Percentiles rank a stretch among this genome's conserved stretches.
Evolutionary conservation across 2,797 vertebrate species (phyloP).

Genomic region (Micrastur ruficollis): DNA sequence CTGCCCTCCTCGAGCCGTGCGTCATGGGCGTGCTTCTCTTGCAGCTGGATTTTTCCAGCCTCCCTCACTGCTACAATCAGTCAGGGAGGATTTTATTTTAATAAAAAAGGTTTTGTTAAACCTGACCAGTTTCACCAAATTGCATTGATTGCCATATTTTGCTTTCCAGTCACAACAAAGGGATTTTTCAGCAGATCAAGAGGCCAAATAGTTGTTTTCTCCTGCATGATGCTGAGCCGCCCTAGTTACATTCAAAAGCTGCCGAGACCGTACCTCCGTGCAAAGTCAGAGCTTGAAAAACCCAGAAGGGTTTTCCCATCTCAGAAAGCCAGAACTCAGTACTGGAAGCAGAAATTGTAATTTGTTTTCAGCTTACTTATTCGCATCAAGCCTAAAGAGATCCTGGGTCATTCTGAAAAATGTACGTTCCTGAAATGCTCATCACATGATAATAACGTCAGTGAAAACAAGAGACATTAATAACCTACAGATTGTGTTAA

Average conservation of each 20-base stretch:
- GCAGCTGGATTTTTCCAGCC: not conserved
- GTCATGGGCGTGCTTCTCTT: fast-evolving
- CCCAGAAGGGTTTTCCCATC: not conserved
- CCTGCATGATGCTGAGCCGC: not conserved
- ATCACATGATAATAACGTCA: not conserved
- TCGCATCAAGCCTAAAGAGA: too few species aligned
- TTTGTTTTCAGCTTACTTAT: not conserved
- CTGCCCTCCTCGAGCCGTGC: not conserved
- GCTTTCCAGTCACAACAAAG: not conserved
- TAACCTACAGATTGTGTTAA: not conserved
- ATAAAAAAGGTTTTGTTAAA: not conserved
- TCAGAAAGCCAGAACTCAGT: not conserved
- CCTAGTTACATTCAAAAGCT: not conserved
- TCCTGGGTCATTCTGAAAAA: not conserved
- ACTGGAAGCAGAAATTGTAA: not conserved
- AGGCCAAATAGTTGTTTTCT: not conserved
- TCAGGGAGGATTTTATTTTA: not conserved
- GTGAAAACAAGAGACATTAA: not conserved
- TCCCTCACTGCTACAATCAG: not conserved
- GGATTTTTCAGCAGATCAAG: not conserved
- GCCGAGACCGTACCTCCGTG: fast-evolving
- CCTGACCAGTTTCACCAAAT: not conserved
- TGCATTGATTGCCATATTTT: fast-evolving
- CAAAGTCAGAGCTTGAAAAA: not conserved
- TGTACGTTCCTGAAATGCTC: not conserved